Conservation (phyloP, 1,140 invertebrate species). For the Orchesella cincta region DNA sequence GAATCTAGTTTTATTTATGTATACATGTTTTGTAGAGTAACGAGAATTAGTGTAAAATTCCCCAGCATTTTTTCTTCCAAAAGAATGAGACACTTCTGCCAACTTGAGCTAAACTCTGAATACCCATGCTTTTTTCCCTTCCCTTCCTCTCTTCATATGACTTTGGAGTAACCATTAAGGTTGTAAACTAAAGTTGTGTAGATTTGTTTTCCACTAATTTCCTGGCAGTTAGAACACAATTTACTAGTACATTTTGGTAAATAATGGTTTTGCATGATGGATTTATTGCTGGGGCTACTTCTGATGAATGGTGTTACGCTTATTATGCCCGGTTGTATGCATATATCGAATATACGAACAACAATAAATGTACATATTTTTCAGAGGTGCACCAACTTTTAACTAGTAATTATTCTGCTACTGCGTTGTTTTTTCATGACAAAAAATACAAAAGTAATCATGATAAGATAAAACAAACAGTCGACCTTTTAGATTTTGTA, state of each 20-base stretch:
- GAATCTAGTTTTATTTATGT: too few species aligned
- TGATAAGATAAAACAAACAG: too few species aligned
- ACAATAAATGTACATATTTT: too few species aligned
- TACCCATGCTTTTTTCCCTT: not conserved
- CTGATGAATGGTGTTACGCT: slow-evolving; percentile 22
- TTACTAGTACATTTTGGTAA: slow-evolving; percentile 18
- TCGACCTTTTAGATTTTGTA: too few species aligned
- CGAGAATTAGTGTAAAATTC: not conserved
- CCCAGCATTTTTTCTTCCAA: not conserved
- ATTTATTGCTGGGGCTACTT: slow-evolving; percentile 18
- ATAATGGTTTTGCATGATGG: slow-evolving; percentile 10
- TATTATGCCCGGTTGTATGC: too few species aligned
- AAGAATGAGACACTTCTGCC: slow-evolving; percentile 9
- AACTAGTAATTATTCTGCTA: too few species aligned
- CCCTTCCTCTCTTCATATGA: not conserved
- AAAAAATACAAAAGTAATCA: too few species aligned
- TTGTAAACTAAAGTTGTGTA: not conserved
- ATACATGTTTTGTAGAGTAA: not conserved
- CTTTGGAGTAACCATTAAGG: not conserved
- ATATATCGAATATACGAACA: not conserved
- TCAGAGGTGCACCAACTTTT: too few species aligned
- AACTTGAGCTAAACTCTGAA: not conserved
- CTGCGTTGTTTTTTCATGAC: too few species aligned
- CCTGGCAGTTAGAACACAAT: slow-evolving; percentile 16
- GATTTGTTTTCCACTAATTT: slow-evolving; percentile 24